These are phyloP conservation scores for Amblyjoppa fuscipennis DNA, from an alignment of 2,888 invertebrate species.

Conservation along the genomic window DNA sequence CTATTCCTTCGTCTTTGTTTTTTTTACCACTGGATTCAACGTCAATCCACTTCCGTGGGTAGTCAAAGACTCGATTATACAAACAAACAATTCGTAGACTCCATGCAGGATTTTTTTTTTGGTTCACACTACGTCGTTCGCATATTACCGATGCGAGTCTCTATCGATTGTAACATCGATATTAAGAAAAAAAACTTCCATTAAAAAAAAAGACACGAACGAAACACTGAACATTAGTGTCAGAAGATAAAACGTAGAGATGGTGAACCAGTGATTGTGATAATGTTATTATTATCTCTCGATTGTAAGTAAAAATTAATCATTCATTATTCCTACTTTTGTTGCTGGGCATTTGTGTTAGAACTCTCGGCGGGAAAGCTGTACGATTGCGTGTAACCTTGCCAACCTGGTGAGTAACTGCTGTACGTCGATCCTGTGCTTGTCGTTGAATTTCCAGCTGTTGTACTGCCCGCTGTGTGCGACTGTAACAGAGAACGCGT, in stretches of 20 bases:
- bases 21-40: slow-evolving; percentile 48
- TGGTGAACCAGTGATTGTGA: slow-evolving; percentile 37
- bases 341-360: slow-evolving; percentile 73
- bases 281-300: slow-evolving; percentile 17
- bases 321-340: slow-evolving; percentile 73
- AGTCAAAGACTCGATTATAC: slow-evolving; percentile 38
- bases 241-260: slow-evolving; percentile 23
- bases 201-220: slow-evolving; percentile 20
- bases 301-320: slow-evolving; percentile 62
- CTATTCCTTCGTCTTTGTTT: slow-evolving; percentile 38
- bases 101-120: slow-evolving; percentile 29
- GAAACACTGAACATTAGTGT: slow-evolving; percentile 33
- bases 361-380: slow-evolving; percentile 72
- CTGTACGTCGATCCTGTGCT: slow-evolving; percentile 73
- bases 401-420: slow-evolving; percentile 75
- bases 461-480: slow-evolving; percentile 72
- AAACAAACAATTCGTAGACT: slow-evolving; percentile 43
- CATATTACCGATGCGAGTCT: slow-evolving; percentile 22
- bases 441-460: slow-evolving; percentile 70
- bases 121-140: slow-evolving; percentile 7
- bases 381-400: slow-evolving; percentile 75
- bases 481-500: slow-evolving; percentile 69
- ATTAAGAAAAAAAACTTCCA: background rate
- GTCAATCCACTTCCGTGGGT: slow-evolving; percentile 41
- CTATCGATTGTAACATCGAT: slow-evolving; percentile 19